These are phyloP conservation scores for Agriopis leucophaearia DNA, from an alignment of 2,888 invertebrate genomes.

Conservation along the genomic window DNA sequence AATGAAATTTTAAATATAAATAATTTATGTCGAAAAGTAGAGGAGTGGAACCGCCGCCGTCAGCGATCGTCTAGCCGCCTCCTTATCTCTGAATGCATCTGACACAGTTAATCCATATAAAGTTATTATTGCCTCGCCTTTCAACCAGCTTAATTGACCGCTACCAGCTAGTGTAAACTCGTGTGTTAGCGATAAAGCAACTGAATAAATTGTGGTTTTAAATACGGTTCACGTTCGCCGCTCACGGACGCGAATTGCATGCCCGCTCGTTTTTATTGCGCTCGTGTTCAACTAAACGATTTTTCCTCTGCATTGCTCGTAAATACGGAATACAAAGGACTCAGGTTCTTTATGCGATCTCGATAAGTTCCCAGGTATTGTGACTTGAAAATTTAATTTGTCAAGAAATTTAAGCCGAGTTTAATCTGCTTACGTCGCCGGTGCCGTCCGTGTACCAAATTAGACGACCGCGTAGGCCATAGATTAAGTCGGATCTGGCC, in stretches of 20 bases:
- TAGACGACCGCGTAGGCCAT: slow-evolving; percentile 67
- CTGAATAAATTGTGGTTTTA: slow-evolving; percentile 74
- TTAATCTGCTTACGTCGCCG: slow-evolving; percentile 62
- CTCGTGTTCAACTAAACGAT: slow-evolving; percentile 73
- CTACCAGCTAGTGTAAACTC: slow-evolving; percentile 76
- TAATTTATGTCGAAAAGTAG: slow-evolving; percentile 69
- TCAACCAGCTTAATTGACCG: slow-evolving; percentile 77
- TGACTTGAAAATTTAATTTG: slow-evolving; percentile 72
- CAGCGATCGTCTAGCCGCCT: slow-evolving; percentile 63
- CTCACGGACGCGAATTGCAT: slow-evolving; percentile 68
- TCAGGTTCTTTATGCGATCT: slow-evolving; percentile 68
- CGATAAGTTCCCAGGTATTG: slow-evolving; percentile 70
- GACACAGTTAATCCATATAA: slow-evolving; percentile 80
- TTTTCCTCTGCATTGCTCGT: slow-evolving; percentile 68
- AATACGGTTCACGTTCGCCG: slow-evolving; percentile 68
- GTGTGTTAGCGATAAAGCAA: slow-evolving; percentile 75
- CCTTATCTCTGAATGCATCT: slow-evolving; percentile 77
- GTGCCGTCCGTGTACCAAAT: slow-evolving; percentile 60
- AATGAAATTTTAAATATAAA: slow-evolving; percentile 60
- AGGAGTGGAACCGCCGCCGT: slow-evolving; percentile 58
- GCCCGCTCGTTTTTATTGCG: slow-evolving; percentile 68
- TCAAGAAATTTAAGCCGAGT: slow-evolving; percentile 63
- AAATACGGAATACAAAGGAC: slow-evolving; percentile 72
- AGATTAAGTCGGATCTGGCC: slow-evolving; percentile 72
- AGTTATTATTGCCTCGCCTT: slow-evolving; percentile 78